Evolutionary conservation across 2,888 invertebrate species (phyloP).

Genomic region (Dynastes hyllus): DNA sequence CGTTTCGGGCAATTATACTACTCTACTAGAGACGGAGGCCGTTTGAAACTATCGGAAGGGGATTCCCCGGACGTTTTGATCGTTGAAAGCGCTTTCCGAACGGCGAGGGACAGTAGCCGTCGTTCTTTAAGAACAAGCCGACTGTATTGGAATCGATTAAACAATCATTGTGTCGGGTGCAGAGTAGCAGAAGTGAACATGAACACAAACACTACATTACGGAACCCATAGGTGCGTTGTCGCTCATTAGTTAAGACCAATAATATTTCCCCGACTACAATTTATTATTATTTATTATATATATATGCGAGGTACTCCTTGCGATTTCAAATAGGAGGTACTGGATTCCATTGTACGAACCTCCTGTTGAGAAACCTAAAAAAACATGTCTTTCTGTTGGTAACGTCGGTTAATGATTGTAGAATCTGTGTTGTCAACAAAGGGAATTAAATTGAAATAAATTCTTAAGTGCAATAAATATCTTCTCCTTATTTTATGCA

Average conservation of each 20-base stretch:
- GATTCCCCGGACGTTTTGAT: slow-evolving; percentile 50
- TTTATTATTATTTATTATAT: slow-evolving; percentile 19
- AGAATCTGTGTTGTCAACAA: not conserved
- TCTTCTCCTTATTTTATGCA: too few relatives aligned
- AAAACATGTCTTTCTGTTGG: not conserved
- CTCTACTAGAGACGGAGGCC: not conserved
- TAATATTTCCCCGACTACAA: slow-evolving; percentile 48
- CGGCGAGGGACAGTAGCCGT: slow-evolving; percentile 53
- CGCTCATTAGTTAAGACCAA: slow-evolving; percentile 58
- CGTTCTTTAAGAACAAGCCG: slow-evolving; percentile 63
- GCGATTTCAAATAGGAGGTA: not conserved
- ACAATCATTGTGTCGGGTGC: slow-evolving; percentile 64
- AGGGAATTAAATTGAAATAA: slow-evolving; percentile 35
- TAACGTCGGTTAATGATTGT: slow-evolving; percentile 6
- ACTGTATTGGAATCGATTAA: slow-evolving; percentile 65
- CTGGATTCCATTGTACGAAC: slow-evolving; percentile 17
- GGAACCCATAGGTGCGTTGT: slow-evolving; percentile 57
- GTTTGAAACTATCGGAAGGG: slow-evolving; percentile 25
- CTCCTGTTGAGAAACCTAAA: slow-evolving; percentile 9
- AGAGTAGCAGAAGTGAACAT: slow-evolving; percentile 63
- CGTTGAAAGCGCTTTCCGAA: slow-evolving; percentile 50
- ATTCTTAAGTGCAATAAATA: slow-evolving; percentile 4
- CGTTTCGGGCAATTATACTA: slow-evolving; percentile 25
- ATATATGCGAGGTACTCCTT: not conserved
- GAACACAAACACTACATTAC: slow-evolving; percentile 63